Evolutionary conservation across 1,140 invertebrate genomes (phyloP), one percentile per base, ranked within the genome.

Genomic region (Cherax quadricarinatus): DNA sequence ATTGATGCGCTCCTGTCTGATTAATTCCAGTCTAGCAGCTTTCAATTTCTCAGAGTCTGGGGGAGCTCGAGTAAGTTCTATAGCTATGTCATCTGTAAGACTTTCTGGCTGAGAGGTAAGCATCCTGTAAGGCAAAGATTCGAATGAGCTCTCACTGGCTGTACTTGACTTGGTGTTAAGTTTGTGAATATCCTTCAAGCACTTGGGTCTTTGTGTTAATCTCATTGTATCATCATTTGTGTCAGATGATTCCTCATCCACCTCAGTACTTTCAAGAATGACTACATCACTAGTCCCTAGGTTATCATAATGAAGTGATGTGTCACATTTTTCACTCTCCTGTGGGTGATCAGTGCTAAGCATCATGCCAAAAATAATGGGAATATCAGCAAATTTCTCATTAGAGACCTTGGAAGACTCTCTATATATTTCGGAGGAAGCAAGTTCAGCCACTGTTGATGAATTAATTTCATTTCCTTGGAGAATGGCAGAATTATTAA

Each of bases 71-170:
- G 89, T 91, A 21, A 91, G 84, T 16, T 91, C 89, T 80, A 91
- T 91, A 5, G 78, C 70, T 81, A 91, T n/a, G 30, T 91, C 89
- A 16, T 91, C 89, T 51, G 83, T 86, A 30, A 91, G 75, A 49
- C 89, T 91, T 21, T 91, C 89, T 53, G 89, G 89, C 78, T 91
- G 89, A 9, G 89, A 91, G 24, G 83, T 79, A 14, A 91, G 84
- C 83, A 86, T 86, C 73, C 89, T 86, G 84, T 91, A 91, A 12
- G 89, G 89, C 53, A 91, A 57, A 24, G 89, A 91, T 86, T 91
- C 89, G 86, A 91, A 91, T 49, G 89, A 91, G 57, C 89, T 91
- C 16, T 91, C 89, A 91, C 89, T 91, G n/a, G 89, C 84, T 48
- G 89, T 91, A 60, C 89, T 91, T 30, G 89, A 91, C 48, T 91